Evolutionary conservation across 1,140 invertebrate genomes (phyloP), one percentile per base, ranked within the genome.

Genomic region (Acromyrmex charruanus): DNA sequence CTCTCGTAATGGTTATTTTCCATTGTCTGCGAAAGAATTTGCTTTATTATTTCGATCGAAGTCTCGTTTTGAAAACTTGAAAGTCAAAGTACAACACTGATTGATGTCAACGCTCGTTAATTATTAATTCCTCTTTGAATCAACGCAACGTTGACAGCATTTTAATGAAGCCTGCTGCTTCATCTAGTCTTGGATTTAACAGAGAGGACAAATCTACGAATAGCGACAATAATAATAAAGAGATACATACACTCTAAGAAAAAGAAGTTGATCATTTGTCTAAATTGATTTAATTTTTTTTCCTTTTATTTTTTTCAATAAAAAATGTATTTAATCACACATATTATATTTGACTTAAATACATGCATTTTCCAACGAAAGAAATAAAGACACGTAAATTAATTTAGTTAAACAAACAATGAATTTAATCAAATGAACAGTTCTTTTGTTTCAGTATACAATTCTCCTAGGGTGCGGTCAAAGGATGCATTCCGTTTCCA

Each of bases 61-160:
- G 3, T n/a, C 16, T 9, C 3, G 3, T 75, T 21, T 44, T 28
- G 9, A 6, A 61, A 21, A 18, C 0, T 77, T 16, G 3, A 1
- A 44, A 61, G 21, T 44, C 6, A 4, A 9, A 49, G 10, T 16
- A 16, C 3, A 44, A 61, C 9, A 25, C 21, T 16, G 0, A 44
- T 0, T 16, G 44, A 53, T 53, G 7, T 6, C 18, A 71, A 28
- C 25, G n/a, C 3, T 9, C 18, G 21, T 3, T 39, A 80, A 80
- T 80, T 55, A 68, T 14, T 44, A 44, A 80, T 21, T n/a, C 18
- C 28, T 49, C 59, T 25, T 10, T 35, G n/a, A 68, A 55, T 55
- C n/a, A 31, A 68, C 14, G 25, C 35, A 39, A 58, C 53, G 5
- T 28, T 2, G n/a, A 1, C 12, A 77, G 35, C 6, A 39, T 5